Base-by-base conservation (phyloP, 2,797 vertebrate species). In the Oreochromis grahami region DNA sequence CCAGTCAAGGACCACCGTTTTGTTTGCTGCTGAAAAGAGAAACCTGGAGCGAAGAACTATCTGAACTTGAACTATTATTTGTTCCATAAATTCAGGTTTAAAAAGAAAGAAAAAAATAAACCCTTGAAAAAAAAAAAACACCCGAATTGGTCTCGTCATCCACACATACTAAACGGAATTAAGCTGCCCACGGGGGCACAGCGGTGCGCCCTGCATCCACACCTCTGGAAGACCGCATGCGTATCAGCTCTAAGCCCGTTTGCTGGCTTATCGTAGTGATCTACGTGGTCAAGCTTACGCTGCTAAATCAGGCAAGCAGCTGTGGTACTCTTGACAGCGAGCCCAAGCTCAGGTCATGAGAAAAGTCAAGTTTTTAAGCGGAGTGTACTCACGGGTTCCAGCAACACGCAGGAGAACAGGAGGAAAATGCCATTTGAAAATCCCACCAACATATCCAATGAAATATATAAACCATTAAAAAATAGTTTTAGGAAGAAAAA, bases 311-410 rank as follows among this genome's bases (percentile, higher is more conserved):
- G n/a, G 9, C 7, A 21, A 60, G 5, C 14, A 65, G 5, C 8
- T 48, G 78, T 53, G 34, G 43, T 17, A 50, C 8, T 12, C 3
- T 38, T 72, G 19, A 77, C 60, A 68, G 79, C 9, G 11, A 78
- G 74, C 34, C 8, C 7, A 51, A 51, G 43, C 65, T 78, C 5
- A 77, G 81, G 76, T 81, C 76, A 52, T 65, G 76, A 80, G 76
- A 63, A 82, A 86, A 88, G 55, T 82, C 11, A 26, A 51, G 84
- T 26, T 50, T 79, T 24, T 6, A 12, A 32, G 87, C 26, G 43
- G 43, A 74, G 43, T 13, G 19, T 91, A 95, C 95, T 95, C 84
- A 96, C 95, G 1, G 86, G 88, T 29, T 89, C 48, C 87, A 93
- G 84, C 84, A 94, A 14, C 78, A 86, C 6, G 86, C 76, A 93